Base-by-base conservation (phyloP, 2,888 invertebrate genomes). In the Petrolisthes cinctipes region DNA sequence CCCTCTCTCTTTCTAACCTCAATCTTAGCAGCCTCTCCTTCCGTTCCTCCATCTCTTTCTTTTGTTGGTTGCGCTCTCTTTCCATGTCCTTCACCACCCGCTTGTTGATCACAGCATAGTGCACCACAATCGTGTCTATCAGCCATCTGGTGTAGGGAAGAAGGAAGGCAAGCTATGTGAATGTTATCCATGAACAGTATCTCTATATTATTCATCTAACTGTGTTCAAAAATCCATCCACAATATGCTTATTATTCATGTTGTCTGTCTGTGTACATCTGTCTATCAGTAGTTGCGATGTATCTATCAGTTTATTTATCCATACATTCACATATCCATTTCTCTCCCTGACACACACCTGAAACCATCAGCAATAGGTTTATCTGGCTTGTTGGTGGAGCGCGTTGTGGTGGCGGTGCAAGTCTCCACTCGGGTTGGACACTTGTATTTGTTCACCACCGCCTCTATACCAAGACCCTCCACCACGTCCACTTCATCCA, bases 401-500 rank as follows among this genome's bases (percentile, higher is more conserved):
- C 82, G 71, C 4, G 89, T 87, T n/a, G 89, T 78, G 57, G 83
- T 84, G 54, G 90, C 89, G 4, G 90, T 85, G 75, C 90, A 90
- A 5, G 89, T 90, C 56, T 90, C 90, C 7, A 90, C 90, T 37
- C 90, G 73, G 0, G 90, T 89, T 14, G 90, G 90, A 81, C 90
- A 90, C 80, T 89, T 90, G 82, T 88, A 88, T n/a, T 82, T 86
- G 80, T 90, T 90, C 4, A 90, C 90, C n/a, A 89, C 83, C 37
- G 83, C 68, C 54, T 90, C 90, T 11, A 90, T 81, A 56, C 96
- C 94, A 56, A 97, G 93, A 91, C 94, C 94, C 92, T 96, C 96
- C 54, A 96, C 96, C 17, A 97, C 94, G 92, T 97, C 97, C 54
- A 96, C 94, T 92, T 97, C 97, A 92, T 97, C 97, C 85, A 97